Conservation (phyloP, 2,113 vertebrate genomes). For the Mellivora capensis region DNA sequence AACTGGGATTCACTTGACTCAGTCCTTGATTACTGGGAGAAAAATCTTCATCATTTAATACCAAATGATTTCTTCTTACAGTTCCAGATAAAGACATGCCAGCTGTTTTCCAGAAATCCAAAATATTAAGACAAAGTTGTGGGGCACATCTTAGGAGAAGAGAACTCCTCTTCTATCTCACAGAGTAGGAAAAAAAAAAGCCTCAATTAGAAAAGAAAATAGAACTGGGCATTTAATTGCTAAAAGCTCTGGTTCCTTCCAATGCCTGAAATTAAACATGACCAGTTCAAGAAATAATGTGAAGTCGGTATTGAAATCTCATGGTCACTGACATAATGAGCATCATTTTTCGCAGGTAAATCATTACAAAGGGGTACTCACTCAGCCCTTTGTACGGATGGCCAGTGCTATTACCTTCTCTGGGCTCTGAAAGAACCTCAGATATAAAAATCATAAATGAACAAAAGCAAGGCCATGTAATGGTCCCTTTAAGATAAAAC, state of each 20-base stretch:
- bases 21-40: background rate
- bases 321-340: background rate
- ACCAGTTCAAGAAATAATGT: background rate
- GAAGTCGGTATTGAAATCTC: background rate
- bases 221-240: background rate
- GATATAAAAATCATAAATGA: background rate
- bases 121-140: background rate
- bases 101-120: slow-evolving; percentile 17
- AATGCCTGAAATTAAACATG: background rate
- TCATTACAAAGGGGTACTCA: background rate
- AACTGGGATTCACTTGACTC: background rate
- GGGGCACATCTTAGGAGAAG: background rate
- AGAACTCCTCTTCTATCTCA: background rate
- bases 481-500: slow-evolving; percentile 55
- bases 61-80: slow-evolving; percentile 2
- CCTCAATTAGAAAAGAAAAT: background rate
- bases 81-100: background rate
- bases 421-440: background rate
- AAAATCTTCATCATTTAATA: background rate
- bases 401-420: background rate
- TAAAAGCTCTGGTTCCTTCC: background rate
- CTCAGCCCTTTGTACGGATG: background rate
- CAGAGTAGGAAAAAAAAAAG: background rate
- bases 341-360: background rate
- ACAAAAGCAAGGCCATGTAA: background rate